These are phyloP conservation scores for Scaptodrosophila latifasciaeformis DNA, from an alignment of 2,888 invertebrate species.

Conservation along the genomic window DNA sequence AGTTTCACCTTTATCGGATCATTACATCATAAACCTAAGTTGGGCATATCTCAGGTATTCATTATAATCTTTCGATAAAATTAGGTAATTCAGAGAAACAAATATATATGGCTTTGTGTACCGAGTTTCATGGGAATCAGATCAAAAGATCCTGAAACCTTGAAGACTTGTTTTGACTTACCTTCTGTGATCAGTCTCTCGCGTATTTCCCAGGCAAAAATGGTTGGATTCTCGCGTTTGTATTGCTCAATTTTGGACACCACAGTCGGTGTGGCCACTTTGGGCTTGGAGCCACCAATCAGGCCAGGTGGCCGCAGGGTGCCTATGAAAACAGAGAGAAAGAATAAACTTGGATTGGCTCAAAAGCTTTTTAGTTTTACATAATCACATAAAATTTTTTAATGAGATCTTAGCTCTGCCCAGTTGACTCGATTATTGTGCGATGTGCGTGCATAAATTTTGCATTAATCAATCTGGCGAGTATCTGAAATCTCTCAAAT, in stretches of 20 bases:
- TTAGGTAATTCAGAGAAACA: no score
- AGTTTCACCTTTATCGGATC: no score
- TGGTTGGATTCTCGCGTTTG: slow-evolving; percentile 98
- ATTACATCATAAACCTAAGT: no score
- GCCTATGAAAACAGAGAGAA: slow-evolving; percentile 78
- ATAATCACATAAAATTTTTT: no score
- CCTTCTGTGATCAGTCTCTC: slow-evolving; percentile 97
- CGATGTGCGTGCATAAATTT: slow-evolving; percentile 43
- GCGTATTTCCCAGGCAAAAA: slow-evolving; percentile 99
- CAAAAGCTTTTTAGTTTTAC: no score
- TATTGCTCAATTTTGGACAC: slow-evolving; percentile 98
- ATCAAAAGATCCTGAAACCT: no score
- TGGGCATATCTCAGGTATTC: no score
- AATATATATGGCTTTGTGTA: no score
- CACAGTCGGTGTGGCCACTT: slow-evolving; percentile 97
- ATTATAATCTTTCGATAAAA: no score
- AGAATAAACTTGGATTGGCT: background rate
- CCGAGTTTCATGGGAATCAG: no score
- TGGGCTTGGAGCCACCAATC: slow-evolving; percentile 96
- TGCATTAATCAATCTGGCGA: slow-evolving; percentile 47
- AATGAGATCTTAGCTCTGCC: no score
- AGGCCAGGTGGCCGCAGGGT: slow-evolving; percentile 91
- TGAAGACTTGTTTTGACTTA: slow-evolving; percentile 77
- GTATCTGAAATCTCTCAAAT: background rate
- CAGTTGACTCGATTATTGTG: no score